A percentile compares a stretch with the other conserved stretches of the same genome.
Conservation (phyloP, 1,140 invertebrate genomes). For the Hylaeus volcanicus region DNA sequence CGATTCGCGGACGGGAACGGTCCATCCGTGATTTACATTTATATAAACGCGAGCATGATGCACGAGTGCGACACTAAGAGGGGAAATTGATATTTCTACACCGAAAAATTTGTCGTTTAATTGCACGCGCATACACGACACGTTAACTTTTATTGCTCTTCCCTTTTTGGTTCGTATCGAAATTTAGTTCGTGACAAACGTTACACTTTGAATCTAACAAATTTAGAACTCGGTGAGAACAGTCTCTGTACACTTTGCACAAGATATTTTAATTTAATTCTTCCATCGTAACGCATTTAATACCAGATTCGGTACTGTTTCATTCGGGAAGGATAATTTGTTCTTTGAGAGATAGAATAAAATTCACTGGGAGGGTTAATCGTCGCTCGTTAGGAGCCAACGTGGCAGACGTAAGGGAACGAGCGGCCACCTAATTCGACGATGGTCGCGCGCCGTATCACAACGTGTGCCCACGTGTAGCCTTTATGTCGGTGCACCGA, state of each 20-base stretch:
- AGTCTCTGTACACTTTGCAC: no score
- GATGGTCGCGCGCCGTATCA: neutral
- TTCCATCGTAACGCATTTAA: neutral
- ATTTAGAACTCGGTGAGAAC: no score
- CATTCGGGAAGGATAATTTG: neutral
- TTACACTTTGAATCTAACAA: no score
- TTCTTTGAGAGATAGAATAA: neutral
- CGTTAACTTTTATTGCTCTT: no score
- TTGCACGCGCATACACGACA: neutral
- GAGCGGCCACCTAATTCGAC: no score
- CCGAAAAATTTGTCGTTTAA: neutral
- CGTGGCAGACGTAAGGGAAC: neutral
- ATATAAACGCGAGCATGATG: neutral
- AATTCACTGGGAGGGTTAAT: no score
- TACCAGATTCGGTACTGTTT: neutral
- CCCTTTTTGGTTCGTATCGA: no score
- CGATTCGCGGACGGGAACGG: neutral
- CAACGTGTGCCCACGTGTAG: neutral
- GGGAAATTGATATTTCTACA: neutral
- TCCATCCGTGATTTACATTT: constrained; percentile 23
- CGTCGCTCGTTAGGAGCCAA: no score
- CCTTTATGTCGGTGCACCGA: constrained; percentile 19
- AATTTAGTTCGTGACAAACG: no score
- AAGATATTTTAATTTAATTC: no score
- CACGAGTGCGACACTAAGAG: neutral